Conservation (phyloP, 2,797 vertebrate species). For the Semotilus atromaculatus region DNA sequence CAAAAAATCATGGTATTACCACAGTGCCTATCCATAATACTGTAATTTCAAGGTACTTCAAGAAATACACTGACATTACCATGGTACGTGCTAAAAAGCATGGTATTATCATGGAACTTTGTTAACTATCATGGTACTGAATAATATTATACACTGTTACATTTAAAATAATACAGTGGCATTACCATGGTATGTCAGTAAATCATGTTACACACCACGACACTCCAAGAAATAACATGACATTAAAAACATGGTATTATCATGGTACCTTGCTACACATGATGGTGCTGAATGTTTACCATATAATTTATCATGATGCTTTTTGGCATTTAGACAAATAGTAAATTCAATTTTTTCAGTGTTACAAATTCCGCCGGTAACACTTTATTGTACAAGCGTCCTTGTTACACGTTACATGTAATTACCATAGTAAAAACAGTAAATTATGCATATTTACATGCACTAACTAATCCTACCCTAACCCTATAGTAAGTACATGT, state of each 20-base stretch:
- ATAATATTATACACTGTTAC: too few species aligned
- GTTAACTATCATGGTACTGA: neutral
- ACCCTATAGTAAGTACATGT: too few species aligned
- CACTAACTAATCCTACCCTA: too few species aligned
- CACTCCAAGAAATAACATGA: neutral
- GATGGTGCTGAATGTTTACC: neutral
- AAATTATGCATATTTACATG: too few species aligned
- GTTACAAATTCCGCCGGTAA: neutral
- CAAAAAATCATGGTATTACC: neutral
- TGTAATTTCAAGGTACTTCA: too few species aligned
- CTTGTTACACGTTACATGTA: too few species aligned
- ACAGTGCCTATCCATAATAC: accelerated
- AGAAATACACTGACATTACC: neutral
- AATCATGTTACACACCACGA: too few species aligned
- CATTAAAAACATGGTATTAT: neutral
- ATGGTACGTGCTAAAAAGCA: neutral
- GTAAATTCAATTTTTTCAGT: neutral
- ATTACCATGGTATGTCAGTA: neutral
- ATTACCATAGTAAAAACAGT: too few species aligned
- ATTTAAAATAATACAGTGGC: neutral
- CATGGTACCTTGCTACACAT: neutral
- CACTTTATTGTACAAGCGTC: too few species aligned
- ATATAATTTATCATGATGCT: neutral
- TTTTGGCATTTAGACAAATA: neutral
- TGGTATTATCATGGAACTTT: too few species aligned